A percentile compares a stretch with the other conserved stretches of the same genome.
These are phyloP conservation scores for Venustaconcha ellipsiformis DNA, from an alignment of 1,140 invertebrate genomes.

Conservation along the genomic window DNA sequence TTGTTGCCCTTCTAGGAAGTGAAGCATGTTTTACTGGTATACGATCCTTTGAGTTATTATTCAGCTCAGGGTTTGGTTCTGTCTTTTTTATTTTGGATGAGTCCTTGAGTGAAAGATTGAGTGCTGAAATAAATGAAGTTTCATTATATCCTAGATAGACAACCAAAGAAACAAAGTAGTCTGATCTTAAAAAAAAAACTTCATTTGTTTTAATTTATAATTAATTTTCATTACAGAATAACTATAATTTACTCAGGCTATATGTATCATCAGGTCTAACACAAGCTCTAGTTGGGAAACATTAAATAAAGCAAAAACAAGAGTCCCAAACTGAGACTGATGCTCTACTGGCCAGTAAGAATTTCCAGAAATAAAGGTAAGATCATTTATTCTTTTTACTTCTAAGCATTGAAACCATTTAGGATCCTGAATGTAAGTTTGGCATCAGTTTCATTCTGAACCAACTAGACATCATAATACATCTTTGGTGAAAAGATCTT, in stretches of 20 bases:
- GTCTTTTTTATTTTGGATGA: conserved; percentile 17
- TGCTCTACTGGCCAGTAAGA: no score
- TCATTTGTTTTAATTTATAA: not conserved
- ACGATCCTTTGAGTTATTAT: conserved; percentile 15
- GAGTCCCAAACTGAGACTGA: no score
- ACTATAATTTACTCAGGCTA: not conserved
- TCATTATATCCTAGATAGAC: not conserved
- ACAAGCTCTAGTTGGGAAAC: no score
- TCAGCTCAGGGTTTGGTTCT: conserved; percentile 12
- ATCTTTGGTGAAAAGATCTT: no score
- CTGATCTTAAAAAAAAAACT: not conserved
- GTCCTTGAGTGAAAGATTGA: conserved; percentile 50
- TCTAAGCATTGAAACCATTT: no score
- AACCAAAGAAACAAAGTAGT: not conserved
- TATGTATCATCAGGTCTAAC: no score
- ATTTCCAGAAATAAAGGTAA: no score
- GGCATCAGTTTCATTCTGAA: no score
- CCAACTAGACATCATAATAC: no score
- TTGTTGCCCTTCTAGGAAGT: conserved; percentile 35
- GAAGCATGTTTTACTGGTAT: conserved; percentile 49
- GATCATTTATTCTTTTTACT: no score
- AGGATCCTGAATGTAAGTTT: no score
- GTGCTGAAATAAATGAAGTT: conserved; percentile 28
- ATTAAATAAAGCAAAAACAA: no score
- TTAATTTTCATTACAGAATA: not conserved